phyloP scores from a whole-genome alignment of 2,113 vertebrate species.

The Plectropomus leopardus region DNA sequence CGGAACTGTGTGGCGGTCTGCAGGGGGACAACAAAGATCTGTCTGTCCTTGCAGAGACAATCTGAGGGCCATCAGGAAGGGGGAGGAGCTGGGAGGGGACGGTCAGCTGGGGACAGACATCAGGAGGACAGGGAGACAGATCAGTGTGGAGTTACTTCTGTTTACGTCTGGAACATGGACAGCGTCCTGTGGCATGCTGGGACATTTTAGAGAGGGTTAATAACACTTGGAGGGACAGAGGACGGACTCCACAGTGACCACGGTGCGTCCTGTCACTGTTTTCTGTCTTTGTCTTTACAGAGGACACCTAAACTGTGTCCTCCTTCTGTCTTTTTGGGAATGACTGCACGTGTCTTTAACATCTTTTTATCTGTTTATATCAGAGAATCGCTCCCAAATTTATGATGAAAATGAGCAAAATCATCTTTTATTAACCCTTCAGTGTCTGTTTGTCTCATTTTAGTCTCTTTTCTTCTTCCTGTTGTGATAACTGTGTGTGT shows the following conservation, averaged over 20 bases:
- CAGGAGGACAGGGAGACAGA: conserved; percentile 3
- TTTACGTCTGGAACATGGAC: conserved; percentile 2
- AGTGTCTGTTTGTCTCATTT: too few relatives aligned
- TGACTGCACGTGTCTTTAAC: not conserved
- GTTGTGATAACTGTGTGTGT: too few relatives aligned
- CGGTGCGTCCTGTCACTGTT: conserved; percentile 37
- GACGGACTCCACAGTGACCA: conserved; percentile 29
- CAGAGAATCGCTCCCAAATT: too few relatives aligned
- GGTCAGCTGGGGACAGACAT: conserved; percentile 30
- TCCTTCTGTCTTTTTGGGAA: not conserved
- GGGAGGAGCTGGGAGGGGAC: conserved; percentile 9
- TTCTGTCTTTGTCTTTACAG: too few relatives aligned
- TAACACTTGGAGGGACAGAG: not conserved
- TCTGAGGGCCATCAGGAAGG: conserved; percentile 46
- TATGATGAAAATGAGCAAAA: too few relatives aligned
- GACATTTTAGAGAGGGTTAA: conserved; percentile 3
- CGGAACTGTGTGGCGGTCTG: conserved; percentile 59
- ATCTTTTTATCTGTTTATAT: too few relatives aligned
- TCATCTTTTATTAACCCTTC: not conserved
- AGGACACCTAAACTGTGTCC: too few relatives aligned
- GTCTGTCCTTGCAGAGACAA: conserved; percentile 69
- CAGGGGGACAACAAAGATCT: conserved; percentile 75
- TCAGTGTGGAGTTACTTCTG: not conserved
- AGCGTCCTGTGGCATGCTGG: not conserved
- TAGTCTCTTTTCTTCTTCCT: too few relatives aligned